Evolutionary conservation across 2,888 invertebrate genomes (phyloP).

Genomic region (Metallyticus violacea): DNA sequence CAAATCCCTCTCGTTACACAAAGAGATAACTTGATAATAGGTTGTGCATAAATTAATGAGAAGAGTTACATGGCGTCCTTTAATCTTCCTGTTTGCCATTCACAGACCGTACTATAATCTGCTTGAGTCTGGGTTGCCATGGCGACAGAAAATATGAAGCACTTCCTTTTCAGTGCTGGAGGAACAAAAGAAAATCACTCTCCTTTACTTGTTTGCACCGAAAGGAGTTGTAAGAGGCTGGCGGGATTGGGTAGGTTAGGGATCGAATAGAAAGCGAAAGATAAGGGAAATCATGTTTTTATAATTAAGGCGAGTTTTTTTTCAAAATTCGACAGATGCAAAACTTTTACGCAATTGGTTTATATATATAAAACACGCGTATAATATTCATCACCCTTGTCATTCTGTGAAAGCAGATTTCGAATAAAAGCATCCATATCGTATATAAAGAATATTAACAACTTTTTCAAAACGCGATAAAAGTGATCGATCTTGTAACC

Average conservation of each 20-base stretch:
- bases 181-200: background rate
- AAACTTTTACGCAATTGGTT: too few species aligned
- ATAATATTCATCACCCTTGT: too few species aligned
- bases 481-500: too few species aligned
- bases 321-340: too few species aligned
- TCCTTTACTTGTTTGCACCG: background rate
- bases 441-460: too few species aligned
- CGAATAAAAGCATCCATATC: too few species aligned
- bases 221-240: too few species aligned
- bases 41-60: background rate
- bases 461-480: too few species aligned
- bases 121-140: background rate
- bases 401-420: too few species aligned
- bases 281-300: too few species aligned
- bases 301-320: too few species aligned
- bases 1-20: background rate
- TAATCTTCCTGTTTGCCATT: background rate
- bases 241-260: background rate
- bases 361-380: too few species aligned
- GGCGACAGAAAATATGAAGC: background rate
- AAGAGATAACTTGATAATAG: background rate
- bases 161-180: background rate
- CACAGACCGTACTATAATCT: background rate
- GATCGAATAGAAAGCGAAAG: background rate
- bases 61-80: background rate